phyloP scores from a whole-genome alignment of 1,140 invertebrate genomes.

The Drosophila ficusphila region DNA sequence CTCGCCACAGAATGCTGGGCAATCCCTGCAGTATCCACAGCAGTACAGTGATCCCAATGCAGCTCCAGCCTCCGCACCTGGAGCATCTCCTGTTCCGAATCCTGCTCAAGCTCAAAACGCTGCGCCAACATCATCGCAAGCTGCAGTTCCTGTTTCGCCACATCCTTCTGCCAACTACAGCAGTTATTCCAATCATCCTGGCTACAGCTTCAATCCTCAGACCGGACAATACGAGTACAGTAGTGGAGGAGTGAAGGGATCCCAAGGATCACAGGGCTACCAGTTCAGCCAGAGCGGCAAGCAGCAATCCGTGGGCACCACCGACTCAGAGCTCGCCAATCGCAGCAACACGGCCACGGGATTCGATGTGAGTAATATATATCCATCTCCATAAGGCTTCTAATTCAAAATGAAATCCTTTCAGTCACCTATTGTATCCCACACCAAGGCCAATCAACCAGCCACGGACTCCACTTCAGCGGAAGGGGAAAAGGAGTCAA shows the following conservation, averaged over 20 bases:
- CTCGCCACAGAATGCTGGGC: background rate
- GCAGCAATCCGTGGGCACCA: constrained; percentile 63
- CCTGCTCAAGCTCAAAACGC: background rate
- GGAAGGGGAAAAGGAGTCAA: background rate
- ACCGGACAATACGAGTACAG: constrained; percentile 78
- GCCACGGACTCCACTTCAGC: background rate
- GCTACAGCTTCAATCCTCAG: constrained; percentile 78
- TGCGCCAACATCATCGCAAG: background rate
- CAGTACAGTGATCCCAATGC: constrained; percentile 19
- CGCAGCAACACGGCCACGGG: constrained; percentile 73
- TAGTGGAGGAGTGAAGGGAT: constrained; percentile 56
- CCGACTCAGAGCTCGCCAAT: constrained; percentile 68
- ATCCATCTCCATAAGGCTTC: too few relatives aligned
- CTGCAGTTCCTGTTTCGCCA: background rate
- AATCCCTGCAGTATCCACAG: constrained; percentile 16
- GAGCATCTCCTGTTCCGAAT: background rate
- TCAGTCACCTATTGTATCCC: constrained; percentile 75
- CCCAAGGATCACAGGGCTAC: constrained; percentile 39
- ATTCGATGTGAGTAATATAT: constrained; percentile 66
- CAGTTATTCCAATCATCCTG: constrained; percentile 78
- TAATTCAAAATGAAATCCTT: too few relatives aligned
- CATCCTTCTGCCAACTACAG: constrained; percentile 30
- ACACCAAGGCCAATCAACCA: constrained; percentile 57
- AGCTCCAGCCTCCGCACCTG: background rate
- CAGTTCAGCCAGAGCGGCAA: constrained; percentile 76